A percentile compares a stretch with the other conserved stretches of the same genome.
These are phyloP conservation scores for Micrasema longulum DNA, from an alignment of 1,140 invertebrate species.

Conservation along the genomic window DNA sequence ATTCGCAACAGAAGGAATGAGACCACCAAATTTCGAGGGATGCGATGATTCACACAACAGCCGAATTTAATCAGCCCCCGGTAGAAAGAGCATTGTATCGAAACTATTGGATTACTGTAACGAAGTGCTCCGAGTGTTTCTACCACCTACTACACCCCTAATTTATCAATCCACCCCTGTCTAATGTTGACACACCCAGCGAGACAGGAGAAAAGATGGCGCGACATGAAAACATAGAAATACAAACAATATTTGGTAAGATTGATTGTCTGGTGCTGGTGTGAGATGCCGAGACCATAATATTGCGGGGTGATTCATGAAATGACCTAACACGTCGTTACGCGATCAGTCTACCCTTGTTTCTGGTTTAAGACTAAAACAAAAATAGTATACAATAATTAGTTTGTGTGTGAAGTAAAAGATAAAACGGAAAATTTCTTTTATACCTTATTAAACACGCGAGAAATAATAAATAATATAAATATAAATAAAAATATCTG, in stretches of 20 bases:
- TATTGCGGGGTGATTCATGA: too few relatives aligned
- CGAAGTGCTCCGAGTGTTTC: constrained; percentile 51
- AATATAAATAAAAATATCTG: too few relatives aligned
- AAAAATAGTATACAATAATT: too few relatives aligned
- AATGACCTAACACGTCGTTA: too few relatives aligned
- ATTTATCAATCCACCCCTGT: constrained; percentile 30
- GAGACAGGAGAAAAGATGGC: not conserved
- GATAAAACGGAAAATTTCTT: too few relatives aligned
- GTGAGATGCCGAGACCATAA: too few relatives aligned
- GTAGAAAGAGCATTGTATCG: constrained; percentile 20
- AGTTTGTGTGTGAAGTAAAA: too few relatives aligned
- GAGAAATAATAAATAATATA: too few relatives aligned
- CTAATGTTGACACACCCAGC: not conserved
- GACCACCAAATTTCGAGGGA: constrained; percentile 7
- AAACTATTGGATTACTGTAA: constrained; percentile 54
- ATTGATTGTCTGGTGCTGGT: too few relatives aligned
- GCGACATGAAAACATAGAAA: not conserved
- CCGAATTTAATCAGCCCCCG: constrained; percentile 45
- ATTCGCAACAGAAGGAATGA: constrained; percentile 10
- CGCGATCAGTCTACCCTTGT: too few relatives aligned
- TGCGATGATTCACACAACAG: constrained; percentile 46
- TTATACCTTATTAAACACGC: too few relatives aligned
- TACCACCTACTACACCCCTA: constrained; percentile 28
- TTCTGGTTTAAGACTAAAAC: too few relatives aligned
- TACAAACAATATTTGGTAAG: not conserved